Evolutionary conservation across 1,140 invertebrate genomes (phyloP).

Genomic region (Drosophila murphyi): DNA sequence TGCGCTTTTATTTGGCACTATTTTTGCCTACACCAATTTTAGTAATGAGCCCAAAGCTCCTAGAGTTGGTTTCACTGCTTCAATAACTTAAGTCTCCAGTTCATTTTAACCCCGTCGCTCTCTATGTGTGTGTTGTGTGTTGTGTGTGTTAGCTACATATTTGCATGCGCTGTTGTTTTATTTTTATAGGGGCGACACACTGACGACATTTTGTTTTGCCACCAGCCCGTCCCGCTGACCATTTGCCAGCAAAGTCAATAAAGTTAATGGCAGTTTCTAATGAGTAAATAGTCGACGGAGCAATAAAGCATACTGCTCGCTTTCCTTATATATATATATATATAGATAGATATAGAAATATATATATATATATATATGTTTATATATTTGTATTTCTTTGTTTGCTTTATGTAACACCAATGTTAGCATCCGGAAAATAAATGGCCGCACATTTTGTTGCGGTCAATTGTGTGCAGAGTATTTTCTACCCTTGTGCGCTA

Average conservation of each 20-base stretch:
- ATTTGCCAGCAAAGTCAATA: slow-evolving; percentile 42
- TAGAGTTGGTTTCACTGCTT: not conserved
- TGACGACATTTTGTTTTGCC: slow-evolving; percentile 19
- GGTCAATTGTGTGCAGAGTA: slow-evolving; percentile 5
- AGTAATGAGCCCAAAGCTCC: slow-evolving; percentile 24
- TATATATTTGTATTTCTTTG: not conserved
- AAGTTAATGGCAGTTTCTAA: slow-evolving; percentile 48
- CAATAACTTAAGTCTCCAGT: slow-evolving; percentile 30
- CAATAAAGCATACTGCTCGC: slow-evolving; percentile 2
- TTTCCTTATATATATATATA: not conserved
- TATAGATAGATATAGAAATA: no score
- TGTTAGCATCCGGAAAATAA: slow-evolving; percentile 32
- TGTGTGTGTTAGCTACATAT: not conserved
- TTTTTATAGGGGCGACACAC: slow-evolving; percentile 35
- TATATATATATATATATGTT: not conserved
- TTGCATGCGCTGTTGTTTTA: slow-evolving; percentile 1
- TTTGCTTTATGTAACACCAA: slow-evolving; percentile 40
- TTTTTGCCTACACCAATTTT: slow-evolving; percentile 37
- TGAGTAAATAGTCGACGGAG: slow-evolving; percentile 24
- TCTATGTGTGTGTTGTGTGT: not conserved
- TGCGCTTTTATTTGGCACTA: slow-evolving; percentile 1
- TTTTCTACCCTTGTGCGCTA: not conserved
- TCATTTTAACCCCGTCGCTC: slow-evolving; percentile 9
- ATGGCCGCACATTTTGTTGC: not conserved
- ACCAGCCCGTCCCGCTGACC: slow-evolving; percentile 1